Percentiles rank a stretch among this genome's conserved stretches.
These are phyloP conservation scores for Lucilia sericata DNA, from an alignment of 1,140 invertebrate genomes.

Conservation along the genomic window DNA sequence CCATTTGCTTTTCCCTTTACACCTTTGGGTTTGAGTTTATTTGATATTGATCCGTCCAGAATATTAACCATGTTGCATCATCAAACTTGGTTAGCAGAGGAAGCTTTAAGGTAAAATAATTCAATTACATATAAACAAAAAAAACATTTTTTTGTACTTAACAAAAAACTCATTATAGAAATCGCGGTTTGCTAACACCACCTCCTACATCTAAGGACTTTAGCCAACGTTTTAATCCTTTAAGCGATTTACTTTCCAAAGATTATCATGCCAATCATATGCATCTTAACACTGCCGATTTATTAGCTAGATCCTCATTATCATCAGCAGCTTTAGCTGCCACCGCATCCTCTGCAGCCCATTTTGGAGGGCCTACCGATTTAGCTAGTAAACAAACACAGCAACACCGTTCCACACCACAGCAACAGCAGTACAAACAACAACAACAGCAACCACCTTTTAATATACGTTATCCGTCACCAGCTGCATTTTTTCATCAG, in stretches of 20 bases:
- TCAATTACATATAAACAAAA: too few relatives aligned
- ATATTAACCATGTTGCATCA: conserved; percentile 65
- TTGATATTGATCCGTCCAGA: conserved; percentile 68
- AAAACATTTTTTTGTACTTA: too few relatives aligned
- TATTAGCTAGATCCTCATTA: conserved; percentile 42
- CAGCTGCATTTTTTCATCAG: conserved; percentile 48
- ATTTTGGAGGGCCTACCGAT: conserved; percentile 40
- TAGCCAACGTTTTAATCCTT: conserved; percentile 61
- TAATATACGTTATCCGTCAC: conserved; percentile 49
- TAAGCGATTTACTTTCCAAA: conserved; percentile 61
- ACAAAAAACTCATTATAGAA: conserved; percentile 49
- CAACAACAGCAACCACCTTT: conserved; percentile 47
- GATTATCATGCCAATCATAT: conserved; percentile 48
- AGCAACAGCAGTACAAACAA: conserved; percentile 46
- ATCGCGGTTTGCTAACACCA: conserved; percentile 58
- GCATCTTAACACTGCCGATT: conserved; percentile 57
- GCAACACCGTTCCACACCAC: conserved; percentile 52
- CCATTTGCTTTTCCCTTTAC: conserved; percentile 66
- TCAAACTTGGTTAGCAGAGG: conserved; percentile 66
- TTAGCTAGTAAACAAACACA: conserved; percentile 43
- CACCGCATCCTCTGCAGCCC: not conserved
- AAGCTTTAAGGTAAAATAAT: conserved; percentile 61
- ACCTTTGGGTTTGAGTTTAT: conserved; percentile 64
- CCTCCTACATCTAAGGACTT: conserved; percentile 63
- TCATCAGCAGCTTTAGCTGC: conserved; percentile 15